These are phyloP conservation scores for Ctenoplectra terminalis DNA, from an alignment of 1,140 invertebrate species.

Conservation along the genomic window DNA sequence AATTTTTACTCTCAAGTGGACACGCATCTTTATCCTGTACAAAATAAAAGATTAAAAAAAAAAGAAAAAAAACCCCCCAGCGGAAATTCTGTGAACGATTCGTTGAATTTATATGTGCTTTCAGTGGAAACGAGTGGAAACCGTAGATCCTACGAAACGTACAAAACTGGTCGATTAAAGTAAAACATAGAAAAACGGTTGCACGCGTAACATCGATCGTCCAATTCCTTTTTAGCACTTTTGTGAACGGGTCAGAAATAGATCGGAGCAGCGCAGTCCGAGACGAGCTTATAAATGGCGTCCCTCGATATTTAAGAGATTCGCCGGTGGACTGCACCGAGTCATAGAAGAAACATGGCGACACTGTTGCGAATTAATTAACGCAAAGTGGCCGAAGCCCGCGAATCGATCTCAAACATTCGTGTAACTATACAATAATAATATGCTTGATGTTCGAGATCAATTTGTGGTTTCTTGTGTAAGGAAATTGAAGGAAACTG, in stretches of 20 bases:
- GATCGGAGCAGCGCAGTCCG: background rate
- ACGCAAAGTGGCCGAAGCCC: background rate
- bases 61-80: too few relatives aligned
- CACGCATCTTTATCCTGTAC: background rate
- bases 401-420: background rate
- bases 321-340: background rate
- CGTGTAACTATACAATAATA: background rate
- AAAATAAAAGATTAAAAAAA: background rate
- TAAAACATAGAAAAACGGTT: slow-evolving; percentile 1
- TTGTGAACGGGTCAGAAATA: slow-evolving; percentile 11
- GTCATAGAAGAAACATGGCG: background rate
- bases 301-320: background rate
- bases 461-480: background rate
- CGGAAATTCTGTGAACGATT: background rate
- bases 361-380: slow-evolving; percentile 5
- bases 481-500: background rate
- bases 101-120: background rate
- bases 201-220: slow-evolving; percentile 28
- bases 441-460: background rate
- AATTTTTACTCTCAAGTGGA: too few relatives aligned
- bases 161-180: slow-evolving; percentile 24
- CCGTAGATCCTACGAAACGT: slow-evolving; percentile 10
- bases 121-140: background rate
- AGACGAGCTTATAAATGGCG: background rate
- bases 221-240: slow-evolving; percentile 60